Base-by-base conservation (phyloP, 64 coral and sea anemone genomes). In the Pocillopora damicornis region DNA sequence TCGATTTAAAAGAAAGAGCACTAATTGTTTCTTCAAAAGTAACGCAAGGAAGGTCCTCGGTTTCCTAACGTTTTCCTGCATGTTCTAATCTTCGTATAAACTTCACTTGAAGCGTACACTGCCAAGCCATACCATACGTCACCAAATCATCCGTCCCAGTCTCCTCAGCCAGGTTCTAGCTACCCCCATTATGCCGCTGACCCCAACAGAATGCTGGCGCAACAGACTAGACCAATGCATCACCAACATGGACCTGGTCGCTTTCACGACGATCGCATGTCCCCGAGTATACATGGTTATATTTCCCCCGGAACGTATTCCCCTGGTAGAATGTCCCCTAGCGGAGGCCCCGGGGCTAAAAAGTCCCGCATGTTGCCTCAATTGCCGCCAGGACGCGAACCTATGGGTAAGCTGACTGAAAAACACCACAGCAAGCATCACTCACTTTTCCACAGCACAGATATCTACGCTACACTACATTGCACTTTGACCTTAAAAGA, bases 331-430 rank as follows among this genome's bases (percentile, higher is more conserved):
- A 90, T 88, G 76, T 96, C 94, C 91, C 94, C 94, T 42, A 92
- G 80, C 35, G 79, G 89, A 60, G 88, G 94, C 38, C 94, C 88
- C 76, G 94, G 94, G 73, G 71, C 74, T 71, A 96, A 93, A 87
- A 96, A 93, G 79, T 92, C 94, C 60, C 94, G 94, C 73, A 72
- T 89, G 14, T 64, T 96, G 38, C 94, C 94, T 18, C 94, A 96
- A 81, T 87, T 96, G 61, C 94, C 94, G 22, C 66, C 91, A 37
- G 91, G 94, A 65, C 87, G 88, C 30, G 94, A 93, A 89, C 76
- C 91, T 61, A 96, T 96, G 91, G 94, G 94, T 96, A 96, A 96
- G 94, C 42, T 51, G 42, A 51, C 42, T 51, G 42, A 51, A 51
- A 51, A 51, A 56, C 67, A 61, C 22, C 51, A 17, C 22, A 4